Base-by-base conservation (phyloP, 2,113 vertebrate genomes). In the Oreochromis spilurus region DNA sequence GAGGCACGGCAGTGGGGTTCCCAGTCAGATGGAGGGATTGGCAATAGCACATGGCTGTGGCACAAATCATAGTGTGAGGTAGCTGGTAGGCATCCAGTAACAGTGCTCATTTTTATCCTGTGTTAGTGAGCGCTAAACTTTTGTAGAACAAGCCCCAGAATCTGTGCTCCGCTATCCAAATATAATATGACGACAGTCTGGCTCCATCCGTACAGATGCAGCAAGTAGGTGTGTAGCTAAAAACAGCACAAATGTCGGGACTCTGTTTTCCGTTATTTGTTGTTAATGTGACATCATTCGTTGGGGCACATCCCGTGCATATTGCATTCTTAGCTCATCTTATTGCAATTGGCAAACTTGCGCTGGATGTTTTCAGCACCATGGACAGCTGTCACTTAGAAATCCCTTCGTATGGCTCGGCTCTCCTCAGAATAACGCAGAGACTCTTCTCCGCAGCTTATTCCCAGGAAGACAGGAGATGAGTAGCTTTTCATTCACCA, bases 381-480 rank as follows among this genome's bases (percentile, higher is more conserved):
- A 62, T 7, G 88, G 94, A 94, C 92, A 95, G 92, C 90, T 90
- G 87, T 91, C 86, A 84, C 75, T 72, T 36, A 88, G 57, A 90
- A 86, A 79, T 29, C 40, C 84, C 17, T 19, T 84, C 84, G 29
- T 86, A 77, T 38, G 78, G 82, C 81, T 86, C 7, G 3, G 58
- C 29, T 26, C 67, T 75, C 88, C 72, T 67, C 82, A 6, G 84
- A 86, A 88, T 45, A 19, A 43, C 79, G 50, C 75, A 62, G 55
- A 80, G 50, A 16, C 82, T 86, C 87, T 6, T 1, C 81, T 84
- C 83, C 1, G 78, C 79, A 79, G 86, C 81, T 83, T 34, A 81
- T 91, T 90, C 91, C 70, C 38, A 45, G 19, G 26, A 57, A 84
- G 83, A 86, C 70, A 58, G 84, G 60, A 53, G 82, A 88, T 2